A percentile compares a stretch with the other conserved stretches of the same genome.
Evolutionary conservation across 2,888 invertebrate species (phyloP).

Genomic region (Marronus borbonicus): DNA sequence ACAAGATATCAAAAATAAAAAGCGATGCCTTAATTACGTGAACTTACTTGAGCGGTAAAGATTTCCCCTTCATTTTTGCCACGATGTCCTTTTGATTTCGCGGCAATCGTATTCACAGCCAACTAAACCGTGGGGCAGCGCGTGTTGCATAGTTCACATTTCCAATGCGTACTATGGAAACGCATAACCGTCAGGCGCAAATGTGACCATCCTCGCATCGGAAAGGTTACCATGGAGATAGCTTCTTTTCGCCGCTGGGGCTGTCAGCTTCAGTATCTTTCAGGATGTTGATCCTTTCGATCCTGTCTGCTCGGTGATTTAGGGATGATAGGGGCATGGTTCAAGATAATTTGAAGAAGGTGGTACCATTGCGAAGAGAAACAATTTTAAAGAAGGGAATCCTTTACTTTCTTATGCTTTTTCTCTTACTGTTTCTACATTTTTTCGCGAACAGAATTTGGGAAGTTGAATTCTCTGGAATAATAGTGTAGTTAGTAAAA

Average conservation of each 20-base stretch:
- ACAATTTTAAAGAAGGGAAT: too few species aligned
- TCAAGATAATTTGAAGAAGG: neutral
- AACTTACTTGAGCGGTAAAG: slow-evolving; percentile 28
- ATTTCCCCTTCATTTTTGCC: slow-evolving; percentile 3
- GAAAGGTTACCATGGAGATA: slow-evolving; percentile 51
- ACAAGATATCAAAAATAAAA: too few species aligned
- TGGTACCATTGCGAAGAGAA: neutral
- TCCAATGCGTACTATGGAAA: slow-evolving; percentile 34
- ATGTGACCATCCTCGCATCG: slow-evolving; percentile 11
- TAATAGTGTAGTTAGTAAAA: too few species aligned
- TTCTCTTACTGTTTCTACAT: too few species aligned
- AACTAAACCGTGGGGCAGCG: slow-evolving; percentile 46
- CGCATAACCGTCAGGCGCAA: slow-evolving; percentile 53
- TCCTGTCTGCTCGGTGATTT: slow-evolving; percentile 1
- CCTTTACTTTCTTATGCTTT: too few species aligned
- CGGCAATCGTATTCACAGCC: slow-evolving; percentile 48
- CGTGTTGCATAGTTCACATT: slow-evolving; percentile 54
- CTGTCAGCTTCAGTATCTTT: slow-evolving; percentile 15
- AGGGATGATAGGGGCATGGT: neutral
- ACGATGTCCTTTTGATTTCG: slow-evolving; percentile 9
- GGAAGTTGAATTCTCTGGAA: too few species aligned
- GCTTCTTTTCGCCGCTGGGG: slow-evolving; percentile 39
- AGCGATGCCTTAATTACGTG: neutral
- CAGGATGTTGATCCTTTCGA: slow-evolving; percentile 43
- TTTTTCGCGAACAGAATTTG: too few species aligned